These are phyloP conservation scores for Ormyrus rosae DNA, from an alignment of 2,888 invertebrate genomes.

Conservation along the genomic window DNA sequence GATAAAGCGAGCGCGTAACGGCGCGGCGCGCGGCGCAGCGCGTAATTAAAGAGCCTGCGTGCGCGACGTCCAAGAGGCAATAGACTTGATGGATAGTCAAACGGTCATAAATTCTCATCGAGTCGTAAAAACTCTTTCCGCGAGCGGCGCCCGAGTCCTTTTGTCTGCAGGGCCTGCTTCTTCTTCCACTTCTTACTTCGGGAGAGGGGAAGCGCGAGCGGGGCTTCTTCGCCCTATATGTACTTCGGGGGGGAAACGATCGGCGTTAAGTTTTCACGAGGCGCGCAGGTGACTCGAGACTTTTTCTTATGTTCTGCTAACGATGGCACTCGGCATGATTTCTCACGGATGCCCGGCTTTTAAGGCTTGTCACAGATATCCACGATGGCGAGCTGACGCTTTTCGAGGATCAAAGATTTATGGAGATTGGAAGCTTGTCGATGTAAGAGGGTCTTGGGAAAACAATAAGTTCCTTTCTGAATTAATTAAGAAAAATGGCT, in stretches of 20 bases:
- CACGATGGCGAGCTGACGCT: too few relatives aligned
- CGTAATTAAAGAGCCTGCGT: slow-evolving; percentile 57
- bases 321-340: not conserved
- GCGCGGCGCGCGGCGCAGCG: slow-evolving; percentile 5
- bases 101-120: slow-evolving; percentile 57
- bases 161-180: not conserved
- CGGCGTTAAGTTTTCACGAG: slow-evolving; percentile 25
- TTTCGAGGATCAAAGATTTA: too few relatives aligned
- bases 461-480: too few relatives aligned
- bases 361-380: not conserved
- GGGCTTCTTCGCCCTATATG: too few relatives aligned
- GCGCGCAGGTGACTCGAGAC: slow-evolving; percentile 19
- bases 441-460: too few relatives aligned
- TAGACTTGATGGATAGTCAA: slow-evolving; percentile 57
- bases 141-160: not conserved
- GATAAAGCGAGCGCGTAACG: slow-evolving; percentile 25
- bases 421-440: too few relatives aligned
- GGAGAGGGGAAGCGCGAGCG: too few relatives aligned
- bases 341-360: not conserved
- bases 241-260: not conserved
- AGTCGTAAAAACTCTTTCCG: slow-evolving; percentile 34
- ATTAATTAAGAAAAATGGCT: too few relatives aligned
- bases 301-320: slow-evolving; percentile 21
- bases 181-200: too few relatives aligned
- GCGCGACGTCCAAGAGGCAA: slow-evolving; percentile 44